Evolutionary conservation across 2,888 invertebrate genomes (phyloP).

Genomic region (Dynastes maya): DNA sequence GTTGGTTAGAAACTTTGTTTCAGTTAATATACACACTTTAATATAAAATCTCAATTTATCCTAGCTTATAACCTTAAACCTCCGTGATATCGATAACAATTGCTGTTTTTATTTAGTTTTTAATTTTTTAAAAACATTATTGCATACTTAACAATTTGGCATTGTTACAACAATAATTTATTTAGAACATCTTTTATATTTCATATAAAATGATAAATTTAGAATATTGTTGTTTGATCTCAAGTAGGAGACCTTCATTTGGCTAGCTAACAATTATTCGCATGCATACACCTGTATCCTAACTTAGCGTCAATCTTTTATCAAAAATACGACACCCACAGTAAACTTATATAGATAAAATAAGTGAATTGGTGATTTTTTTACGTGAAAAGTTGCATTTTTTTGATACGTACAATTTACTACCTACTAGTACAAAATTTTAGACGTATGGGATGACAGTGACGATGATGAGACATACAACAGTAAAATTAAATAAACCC

Average conservation of each 20-base stretch:
- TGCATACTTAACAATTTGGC: conserved; percentile 64
- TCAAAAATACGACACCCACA: conserved; percentile 60
- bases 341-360: conserved; percentile 44
- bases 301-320: conserved; percentile 52
- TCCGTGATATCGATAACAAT: conserved; percentile 65
- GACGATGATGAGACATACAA: conserved; percentile 50
- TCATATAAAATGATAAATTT: conserved; percentile 61
- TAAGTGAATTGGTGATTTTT: conserved; percentile 13
- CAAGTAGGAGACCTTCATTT: conserved; percentile 50
- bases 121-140: conserved; percentile 59
- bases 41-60: conserved; percentile 59
- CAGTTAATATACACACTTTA: conserved; percentile 53
- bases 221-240: conserved; percentile 59
- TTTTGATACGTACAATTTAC: not conserved
- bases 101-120: conserved; percentile 59
- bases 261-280: conserved; percentile 56
- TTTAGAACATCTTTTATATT: conserved; percentile 53
- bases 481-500: conserved; percentile 40
- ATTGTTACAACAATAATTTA: conserved; percentile 62
- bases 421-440: conserved; percentile 50
- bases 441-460: conserved; percentile 46
- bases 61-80: conserved; percentile 60
- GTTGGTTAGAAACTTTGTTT: conserved; percentile 58
- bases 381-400: not conserved
- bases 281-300: conserved; percentile 24